Base-by-base conservation (phyloP, 2,113 vertebrate genomes). In the Junco hyemalis region DNA sequence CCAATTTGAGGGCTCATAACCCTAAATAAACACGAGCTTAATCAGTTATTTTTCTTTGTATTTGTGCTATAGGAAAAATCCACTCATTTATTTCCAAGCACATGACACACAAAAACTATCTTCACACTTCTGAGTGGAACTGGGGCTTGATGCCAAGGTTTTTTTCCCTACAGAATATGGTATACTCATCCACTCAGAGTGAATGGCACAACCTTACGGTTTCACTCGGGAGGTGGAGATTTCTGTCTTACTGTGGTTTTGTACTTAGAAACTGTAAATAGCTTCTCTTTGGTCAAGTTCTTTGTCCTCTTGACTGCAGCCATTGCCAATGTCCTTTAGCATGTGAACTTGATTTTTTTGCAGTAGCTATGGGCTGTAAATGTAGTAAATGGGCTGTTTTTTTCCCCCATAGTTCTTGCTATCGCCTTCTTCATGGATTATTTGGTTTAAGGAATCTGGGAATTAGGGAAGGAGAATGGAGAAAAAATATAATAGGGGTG, bases 71-170 rank as follows among this genome's bases (percentile, higher is more conserved):
- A 71, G 85, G 81, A 93, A 84, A 92, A 91, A 93, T 64, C 71
- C 48, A 93, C 90, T 86, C 63, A 45, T 96, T 90, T 93, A 81
- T 96, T 96, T 95, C 85, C 56, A 86, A 94, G 90, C 44, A 2
- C 57, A 36, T 56, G 88, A 94, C 92, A 91, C 68, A 63, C 59
- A 68, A 82, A 92, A 96, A 90, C 79, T 78, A 91, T 88, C 82
- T 96, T 96, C 90, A 90, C 93, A 94, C 94, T 97, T 96, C 85
- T 92, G 81, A 96, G 82, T 86, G 82, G 90, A 96, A 71, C 85
- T 70, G 81, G 88, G 92, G 88, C 92, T 86, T 2, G 5, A 60
- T 97, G 94, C 94, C 93, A 95, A 60, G 45, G 68, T 88, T 94
- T 93, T 92, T 95, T 90, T 14, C 21, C 72, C 69, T 80, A 13